Evolutionary conservation across 2,888 invertebrate genomes (phyloP), one percentile per base, ranked within the genome.

Genomic region (Cephus runcator): DNA sequence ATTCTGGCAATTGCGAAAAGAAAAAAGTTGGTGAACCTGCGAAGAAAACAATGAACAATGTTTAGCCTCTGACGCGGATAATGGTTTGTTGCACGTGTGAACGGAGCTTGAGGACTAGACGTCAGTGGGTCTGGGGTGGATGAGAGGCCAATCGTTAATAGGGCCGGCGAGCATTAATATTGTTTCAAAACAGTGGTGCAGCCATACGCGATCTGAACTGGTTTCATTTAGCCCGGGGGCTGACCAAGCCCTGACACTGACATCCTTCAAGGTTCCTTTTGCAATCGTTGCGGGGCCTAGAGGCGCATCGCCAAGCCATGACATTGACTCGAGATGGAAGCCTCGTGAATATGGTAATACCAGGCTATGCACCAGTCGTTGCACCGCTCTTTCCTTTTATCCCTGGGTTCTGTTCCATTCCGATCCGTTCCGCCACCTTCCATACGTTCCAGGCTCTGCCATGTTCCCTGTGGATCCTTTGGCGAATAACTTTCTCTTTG

Each of bases 211-310:
- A 86, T 83, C 79, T 83, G 86, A 87, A 88, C 88, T 87, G 89
- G 89, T 89, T 89, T 87, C 83, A 83, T 84, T 83, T 85, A 82
- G 85, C 81, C 83, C 80, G 76, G 79, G 79, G 83, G 81, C 82
- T 79, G 71, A 80, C 81, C 82, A 82, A 85, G 82, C 87, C 90
- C 83, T 90, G 90, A 90, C 90, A 89, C 86, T 90, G 90, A 88
- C 88, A 90, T 87, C 86, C 85, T 85, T 86, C 89, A 89, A 89
- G 90, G 90, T 85, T 86, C 82, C 79, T 84, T 78, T 80, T 76
- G 76, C 76, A 78, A 78, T 78, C 76, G 34, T 76, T 69, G 76
- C 73, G 73, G 12, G 78, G 75, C 78, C 78, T 76, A 78, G 78
- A 78, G 78, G 78, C 75, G 78, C 76, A 78, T 71, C 71, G 71